Evolutionary conservation across 2,888 invertebrate genomes (phyloP).

Genomic region (Himalopsyche kuldschensis): DNA sequence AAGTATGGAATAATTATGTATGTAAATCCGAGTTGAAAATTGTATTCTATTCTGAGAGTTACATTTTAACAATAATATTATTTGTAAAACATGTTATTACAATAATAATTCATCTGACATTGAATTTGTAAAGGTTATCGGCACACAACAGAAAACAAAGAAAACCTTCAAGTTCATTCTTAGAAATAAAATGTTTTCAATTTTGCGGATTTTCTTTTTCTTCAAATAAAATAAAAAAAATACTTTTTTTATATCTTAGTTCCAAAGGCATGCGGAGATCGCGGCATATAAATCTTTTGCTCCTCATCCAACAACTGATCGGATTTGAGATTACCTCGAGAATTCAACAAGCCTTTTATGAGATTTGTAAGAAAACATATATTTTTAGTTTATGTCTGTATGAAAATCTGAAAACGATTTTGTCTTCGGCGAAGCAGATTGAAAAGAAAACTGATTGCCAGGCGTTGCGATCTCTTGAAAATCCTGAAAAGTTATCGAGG

Average conservation of each 20-base stretch:
- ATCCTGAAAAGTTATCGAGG: background rate
- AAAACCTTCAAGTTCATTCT: background rate
- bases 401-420: background rate
- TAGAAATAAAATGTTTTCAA: background rate
- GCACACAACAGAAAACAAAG: background rate
- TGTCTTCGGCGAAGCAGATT: background rate
- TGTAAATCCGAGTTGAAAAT: too few species aligned
- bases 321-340: background rate
- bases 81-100: background rate
- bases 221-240: too few species aligned
- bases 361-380: background rate
- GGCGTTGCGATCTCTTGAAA: background rate
- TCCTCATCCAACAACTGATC: background rate
- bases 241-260: background rate
- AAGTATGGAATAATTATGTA: too few species aligned
- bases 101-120: background rate
- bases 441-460: background rate
- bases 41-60: too few species aligned
- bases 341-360: background rate
- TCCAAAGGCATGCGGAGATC: background rate
- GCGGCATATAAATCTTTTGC: background rate
- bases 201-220: background rate
- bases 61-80: too few species aligned
- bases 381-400: background rate
- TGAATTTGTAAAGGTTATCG: background rate